Percentiles rank a stretch among this genome's conserved stretches.
phyloP scores from a whole-genome alignment of 1,140 invertebrate species.

The Drosophila nebulosa region DNA sequence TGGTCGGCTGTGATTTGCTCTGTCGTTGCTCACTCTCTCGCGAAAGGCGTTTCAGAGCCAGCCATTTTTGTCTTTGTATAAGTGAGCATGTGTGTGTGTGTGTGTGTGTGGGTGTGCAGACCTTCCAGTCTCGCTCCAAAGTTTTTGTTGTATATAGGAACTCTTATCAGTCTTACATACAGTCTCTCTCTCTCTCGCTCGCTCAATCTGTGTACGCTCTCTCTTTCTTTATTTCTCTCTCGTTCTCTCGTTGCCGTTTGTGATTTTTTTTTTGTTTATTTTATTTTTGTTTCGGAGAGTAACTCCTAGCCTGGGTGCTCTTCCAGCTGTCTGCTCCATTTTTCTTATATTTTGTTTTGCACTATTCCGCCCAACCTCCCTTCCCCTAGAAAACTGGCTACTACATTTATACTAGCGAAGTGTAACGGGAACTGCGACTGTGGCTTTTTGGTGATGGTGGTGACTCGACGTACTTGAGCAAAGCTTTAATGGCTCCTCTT shows the following conservation, averaged over 20 bases:
- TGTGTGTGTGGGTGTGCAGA: constrained; percentile 39
- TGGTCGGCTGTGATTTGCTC: constrained; percentile 81
- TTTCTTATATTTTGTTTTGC: constrained; percentile 17
- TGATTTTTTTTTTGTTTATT: constrained; percentile 21
- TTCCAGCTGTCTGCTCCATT: constrained; percentile 62
- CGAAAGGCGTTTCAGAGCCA: constrained; percentile 12
- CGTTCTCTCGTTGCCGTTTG: constrained; percentile 15
- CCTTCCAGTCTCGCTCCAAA: constrained; percentile 54
- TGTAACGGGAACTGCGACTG: constrained; percentile 72
- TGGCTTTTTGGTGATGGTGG: constrained; percentile 57
- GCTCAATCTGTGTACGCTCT: constrained; percentile 12
- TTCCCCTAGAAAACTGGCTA: background rate
- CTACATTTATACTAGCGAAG: constrained; percentile 42
- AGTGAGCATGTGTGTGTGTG: constrained; percentile 13
- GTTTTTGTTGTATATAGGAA: constrained; percentile 55
- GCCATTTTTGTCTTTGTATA: constrained; percentile 1
- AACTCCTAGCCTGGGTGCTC: constrained; percentile 59
- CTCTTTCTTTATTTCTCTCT: constrained; percentile 8
- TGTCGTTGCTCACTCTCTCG: constrained; percentile 41
- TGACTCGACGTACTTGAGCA: background rate
- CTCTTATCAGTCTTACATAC: constrained; percentile 57
- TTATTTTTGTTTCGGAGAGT: constrained; percentile 28
- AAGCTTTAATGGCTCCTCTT: constrained; percentile 56
- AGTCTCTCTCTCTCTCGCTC: constrained; percentile 36
- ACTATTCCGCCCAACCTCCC: background rate